Base-by-base conservation (phyloP, 2,797 vertebrate genomes). In the Australoheros facetus region DNA sequence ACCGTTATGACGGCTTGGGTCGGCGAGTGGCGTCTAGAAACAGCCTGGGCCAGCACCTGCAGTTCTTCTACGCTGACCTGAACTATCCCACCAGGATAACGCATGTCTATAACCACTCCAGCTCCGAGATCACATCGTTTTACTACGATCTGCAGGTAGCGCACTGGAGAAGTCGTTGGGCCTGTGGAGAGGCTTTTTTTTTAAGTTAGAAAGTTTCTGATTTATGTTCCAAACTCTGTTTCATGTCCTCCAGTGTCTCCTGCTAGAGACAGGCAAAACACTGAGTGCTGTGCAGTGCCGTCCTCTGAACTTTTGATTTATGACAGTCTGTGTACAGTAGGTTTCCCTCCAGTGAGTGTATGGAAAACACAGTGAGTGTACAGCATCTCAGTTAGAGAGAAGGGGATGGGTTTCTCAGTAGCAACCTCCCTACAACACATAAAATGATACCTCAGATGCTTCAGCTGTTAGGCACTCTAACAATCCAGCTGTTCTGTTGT, bases 61-160 rank as follows among this genome's bases (percentile, higher is more conserved):
- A 99, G 93, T 99, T 99, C 90, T 99, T 99, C 91, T 99, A 99
- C 0, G 97, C 98, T 0, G 98, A 99, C 87, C 95, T 99, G 17
- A 98, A 97, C 66, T 98, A 99, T 77, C 98, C 98, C 4, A 99
- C 97, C 12, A 96, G 98, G 84, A 98, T 99, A 88, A 99, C 98
- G 14, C 98, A 99, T 0, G 97, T 99, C 8, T 99, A 99, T 78
- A 99, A 99, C 91, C 98, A 99, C 89, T 99, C 98, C 1, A 99
- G 97, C 91, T 99, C 98, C 0, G 98, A 99, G 94, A 99, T 99
- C 85, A 99, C 98, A 0, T 99, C 98, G 42, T 96, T 99, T 11
- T 99, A 99, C 91, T 99, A 99, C 2, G 98, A 99, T 79, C 94
- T 99, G 73, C 94, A 95, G 94, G 94, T 94, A 91, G 28, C 54